Evolutionary conservation across 2,797 vertebrate genomes (phyloP).

Genomic region (Aeoliscus strigatus): DNA sequence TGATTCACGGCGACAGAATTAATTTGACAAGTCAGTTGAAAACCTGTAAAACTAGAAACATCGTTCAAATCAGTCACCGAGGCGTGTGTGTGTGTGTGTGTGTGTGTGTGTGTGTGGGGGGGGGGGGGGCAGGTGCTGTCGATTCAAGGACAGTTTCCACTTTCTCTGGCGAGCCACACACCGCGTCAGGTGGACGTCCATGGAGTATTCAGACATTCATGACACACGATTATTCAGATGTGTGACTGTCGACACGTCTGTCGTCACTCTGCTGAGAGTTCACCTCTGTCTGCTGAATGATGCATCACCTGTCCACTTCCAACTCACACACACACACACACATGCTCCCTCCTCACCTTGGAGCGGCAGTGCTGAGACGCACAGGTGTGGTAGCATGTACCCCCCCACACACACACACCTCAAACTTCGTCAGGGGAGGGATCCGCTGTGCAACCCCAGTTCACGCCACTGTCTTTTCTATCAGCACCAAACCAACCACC

Average conservation of each 20-base stretch:
- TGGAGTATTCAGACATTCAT: conserved; percentile 59
- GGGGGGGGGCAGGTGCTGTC: conserved; percentile 15
- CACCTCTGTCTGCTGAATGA: conserved; percentile 69
- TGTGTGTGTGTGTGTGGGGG: neutral
- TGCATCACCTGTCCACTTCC: conserved; percentile 73
- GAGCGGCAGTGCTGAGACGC: conserved; percentile 47
- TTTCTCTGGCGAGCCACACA: conserved; percentile 37
- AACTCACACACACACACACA: too few relatives aligned
- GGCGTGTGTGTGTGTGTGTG: neutral
- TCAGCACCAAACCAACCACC: too few relatives aligned
- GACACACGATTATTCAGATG: conserved; percentile 68
- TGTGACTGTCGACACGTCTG: conserved; percentile 65
- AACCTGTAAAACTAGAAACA: conserved; percentile 39
- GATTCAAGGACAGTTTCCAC: conserved; percentile 33
- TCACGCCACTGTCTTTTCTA: too few relatives aligned
- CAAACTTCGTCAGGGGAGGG: too few relatives aligned
- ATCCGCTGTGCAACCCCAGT: too few relatives aligned
- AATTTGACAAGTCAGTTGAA: conserved; percentile 36
- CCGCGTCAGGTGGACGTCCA: conserved; percentile 62
- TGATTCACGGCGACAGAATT: conserved; percentile 38
- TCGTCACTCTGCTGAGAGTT: conserved; percentile 68
- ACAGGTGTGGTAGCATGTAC: conserved; percentile 64
- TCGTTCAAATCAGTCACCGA: conserved; percentile 32
- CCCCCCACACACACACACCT: too few relatives aligned
- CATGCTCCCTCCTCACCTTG: conserved; percentile 61